Base-by-base conservation (phyloP, 23 tunicate species). In the Trididemnum nubilum region DNA sequence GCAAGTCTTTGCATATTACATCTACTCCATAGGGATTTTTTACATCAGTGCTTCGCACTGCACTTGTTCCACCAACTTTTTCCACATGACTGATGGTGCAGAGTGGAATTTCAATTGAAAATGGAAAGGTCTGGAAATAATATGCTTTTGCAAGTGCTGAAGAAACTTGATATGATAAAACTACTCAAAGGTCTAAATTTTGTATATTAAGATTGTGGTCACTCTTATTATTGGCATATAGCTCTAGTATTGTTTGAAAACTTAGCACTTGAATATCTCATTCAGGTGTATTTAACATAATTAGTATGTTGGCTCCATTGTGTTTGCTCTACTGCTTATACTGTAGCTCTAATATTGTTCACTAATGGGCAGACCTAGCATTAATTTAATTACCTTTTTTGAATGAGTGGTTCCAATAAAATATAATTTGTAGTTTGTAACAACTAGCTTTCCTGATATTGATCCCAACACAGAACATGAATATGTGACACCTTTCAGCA, bases 1-100 rank as follows among this genome's bases (percentile, higher is more conserved):
- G 72, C 26, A 94, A 27, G 39, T 94, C 98, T 84, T 94, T 94
- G 83, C 98, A 94, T 52, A 52, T 33, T 27, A 94, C 81, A 49
- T 88, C 87, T 40, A 92, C 34, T 34, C 97, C 97, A 83, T 92
- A 92, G 22, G 97, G 88, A 38, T 87, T 92, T 71, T 72, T 77
- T 7, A 81, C 86, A 35, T 83, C 92, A 34, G 81, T 35, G 19
- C 37, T 71, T 64, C 90, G 71, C 0, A 87, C 58, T 5, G 92
- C 73, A 1, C 78, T 87, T 35, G 80, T 82, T 0, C 89, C 86
- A 5, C 97, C 97, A 37, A 83, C 92, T 83, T 92, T 92, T 59
- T 87, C 92, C 4, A 87, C 82, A 9, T 81, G 85, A 51, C 88
- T 92, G 33, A 92, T 85, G 22, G 97, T 87, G 64, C 97, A 92